Base-by-base conservation (phyloP, 1,140 invertebrate genomes). In the Caerostris extrusa region DNA sequence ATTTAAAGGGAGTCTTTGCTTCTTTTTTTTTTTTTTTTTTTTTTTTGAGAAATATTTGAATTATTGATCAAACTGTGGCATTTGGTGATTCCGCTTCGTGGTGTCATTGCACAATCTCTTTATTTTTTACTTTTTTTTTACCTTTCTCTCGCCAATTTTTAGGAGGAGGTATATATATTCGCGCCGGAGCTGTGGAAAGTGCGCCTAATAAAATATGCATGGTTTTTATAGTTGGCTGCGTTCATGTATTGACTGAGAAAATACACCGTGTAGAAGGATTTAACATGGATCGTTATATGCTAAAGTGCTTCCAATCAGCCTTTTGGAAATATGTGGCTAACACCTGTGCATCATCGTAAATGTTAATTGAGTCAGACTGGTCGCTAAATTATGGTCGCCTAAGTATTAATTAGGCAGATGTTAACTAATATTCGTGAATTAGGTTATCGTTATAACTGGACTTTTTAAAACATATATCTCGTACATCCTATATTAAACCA, bases 21-120 rank as follows among this genome's bases (percentile, higher is more conserved):
- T 77, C 71, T 77, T 77, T 77, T 77, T 12, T 34, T 34, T 34
- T 34, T 34, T 34, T 34, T 2, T 34, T 34, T 34, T 34, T 34
- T 34, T 34, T 34, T 34, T 1, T 34, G 34, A 34, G 71, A 77
- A 50, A 12, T 34, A 50, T 77, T 77, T 77, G 71, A 77, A 77
- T 77, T 77, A 77, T 77, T 77, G 71, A 77, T 77, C 71, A 77
- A 77, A 77, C 71, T 77, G 71, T 77, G 71, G 71, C 71, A 77
- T 77, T 77, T 77, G 71, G 50, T 50, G 71, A 77, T 50, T 77
- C 71, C 34, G 7, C 71, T 77, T 34, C 19, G 2, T 12, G 71
- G 34, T 77, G 71, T 77, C 34, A 77, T 50, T 77, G 71, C 71
- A 14, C 8, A 53, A 19, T 2, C 12, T 17, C 1, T 14, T 12